Conservation (phyloP, 1,140 invertebrate species). For the Drosophila arawakana region DNA sequence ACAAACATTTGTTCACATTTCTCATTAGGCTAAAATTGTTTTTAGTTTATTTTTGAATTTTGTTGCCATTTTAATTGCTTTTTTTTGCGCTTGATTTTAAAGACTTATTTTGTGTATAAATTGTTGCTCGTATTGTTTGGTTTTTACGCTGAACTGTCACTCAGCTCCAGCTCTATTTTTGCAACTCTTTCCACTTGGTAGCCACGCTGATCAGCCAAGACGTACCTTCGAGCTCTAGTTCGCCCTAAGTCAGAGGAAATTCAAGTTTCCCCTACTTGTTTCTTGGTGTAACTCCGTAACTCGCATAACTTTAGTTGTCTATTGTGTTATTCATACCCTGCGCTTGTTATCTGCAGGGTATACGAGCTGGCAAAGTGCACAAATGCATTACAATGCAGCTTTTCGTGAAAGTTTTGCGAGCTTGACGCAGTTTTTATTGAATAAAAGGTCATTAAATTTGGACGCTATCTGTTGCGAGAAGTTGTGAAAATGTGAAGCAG, state of each 20-base stretch:
- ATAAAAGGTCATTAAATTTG: constrained; percentile 83
- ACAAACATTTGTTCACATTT: constrained; percentile 64
- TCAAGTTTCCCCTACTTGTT: neutral
- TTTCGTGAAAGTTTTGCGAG: constrained; percentile 31
- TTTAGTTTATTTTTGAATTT: constrained; percentile 26
- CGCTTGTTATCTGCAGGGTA: constrained; percentile 4
- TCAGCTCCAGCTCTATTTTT: too few species aligned
- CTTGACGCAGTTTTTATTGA: constrained; percentile 75
- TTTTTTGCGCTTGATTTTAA: neutral
- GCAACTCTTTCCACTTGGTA: too few species aligned
- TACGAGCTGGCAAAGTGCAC: constrained; percentile 11
- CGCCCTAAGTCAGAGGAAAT: too few species aligned
- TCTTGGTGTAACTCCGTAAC: neutral
- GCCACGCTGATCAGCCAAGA: too few species aligned
- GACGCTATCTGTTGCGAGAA: constrained; percentile 78
- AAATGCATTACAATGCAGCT: constrained; percentile 34
- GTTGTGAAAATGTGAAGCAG: constrained; percentile 70
- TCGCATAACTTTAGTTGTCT: neutral
- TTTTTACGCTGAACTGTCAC: too few species aligned
- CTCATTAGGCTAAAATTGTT: constrained; percentile 31
- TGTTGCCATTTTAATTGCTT: constrained; percentile 13
- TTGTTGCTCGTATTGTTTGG: too few species aligned
- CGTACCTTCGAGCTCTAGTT: too few species aligned
- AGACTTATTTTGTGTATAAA: neutral
- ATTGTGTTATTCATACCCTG: neutral